phyloP scores from a whole-genome alignment of 2,888 invertebrate genomes.

The Cyrtodaria siliqua region DNA sequence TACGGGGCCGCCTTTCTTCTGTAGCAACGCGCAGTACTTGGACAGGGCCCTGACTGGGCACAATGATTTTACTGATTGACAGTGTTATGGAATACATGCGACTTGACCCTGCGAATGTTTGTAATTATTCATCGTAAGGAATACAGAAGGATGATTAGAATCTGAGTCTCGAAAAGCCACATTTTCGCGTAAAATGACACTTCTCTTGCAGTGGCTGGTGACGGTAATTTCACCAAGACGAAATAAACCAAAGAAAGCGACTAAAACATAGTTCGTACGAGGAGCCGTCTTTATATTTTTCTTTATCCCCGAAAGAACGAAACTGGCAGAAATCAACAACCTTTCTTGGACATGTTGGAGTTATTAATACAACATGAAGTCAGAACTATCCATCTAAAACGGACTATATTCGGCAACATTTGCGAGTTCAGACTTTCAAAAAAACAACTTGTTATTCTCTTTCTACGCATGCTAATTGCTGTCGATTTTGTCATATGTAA shows the following conservation, averaged over 20 bases:
- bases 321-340: no score
- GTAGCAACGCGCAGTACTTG: neutral
- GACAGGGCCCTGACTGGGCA: slow-evolving; percentile 36
- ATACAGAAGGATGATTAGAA: neutral
- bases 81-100: neutral
- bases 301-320: no score
- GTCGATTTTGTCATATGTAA: no score
- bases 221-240: slow-evolving; percentile 41
- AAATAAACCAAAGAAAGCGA: slow-evolving; percentile 34
- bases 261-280: slow-evolving; percentile 22
- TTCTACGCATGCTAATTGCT: no score
- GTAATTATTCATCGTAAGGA: slow-evolving; percentile 3
- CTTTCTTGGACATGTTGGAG: no score
- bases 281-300: neutral
- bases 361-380: no score
- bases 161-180: neutral
- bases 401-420: no score
- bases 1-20: slow-evolving; percentile 2
- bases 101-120: slow-evolving; percentile 34
- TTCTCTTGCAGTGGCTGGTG: neutral
- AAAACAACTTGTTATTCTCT: no score
- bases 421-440: no score
- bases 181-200: neutral
- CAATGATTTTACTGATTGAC: neutral
- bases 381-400: no score